Conservation (phyloP, 2,797 vertebrate genomes). For the Sebastiscus albofasciatus region DNA sequence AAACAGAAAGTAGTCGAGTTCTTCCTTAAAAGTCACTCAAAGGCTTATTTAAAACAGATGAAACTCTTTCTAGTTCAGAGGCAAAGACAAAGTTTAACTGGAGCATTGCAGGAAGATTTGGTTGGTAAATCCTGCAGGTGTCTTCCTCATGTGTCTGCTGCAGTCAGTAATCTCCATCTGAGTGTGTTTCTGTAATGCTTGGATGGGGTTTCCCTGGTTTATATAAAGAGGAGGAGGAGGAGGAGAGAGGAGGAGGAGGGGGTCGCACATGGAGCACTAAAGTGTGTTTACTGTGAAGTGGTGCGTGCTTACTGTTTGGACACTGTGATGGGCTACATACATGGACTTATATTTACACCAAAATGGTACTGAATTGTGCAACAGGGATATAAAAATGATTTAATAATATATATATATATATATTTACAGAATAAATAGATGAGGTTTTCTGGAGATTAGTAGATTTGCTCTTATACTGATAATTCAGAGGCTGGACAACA, state of each 20-base stretch:
- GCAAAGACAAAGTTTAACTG: neutral
- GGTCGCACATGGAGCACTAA: slow-evolving; percentile 20
- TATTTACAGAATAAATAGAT: neutral
- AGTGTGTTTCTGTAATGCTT: slow-evolving; percentile 62
- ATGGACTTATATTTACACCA: neutral
- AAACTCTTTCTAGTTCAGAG: neutral
- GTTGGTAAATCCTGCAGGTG: slow-evolving; percentile 32
- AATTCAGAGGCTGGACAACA: neutral
- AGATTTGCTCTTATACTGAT: neutral
- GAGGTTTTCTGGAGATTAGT: neutral
- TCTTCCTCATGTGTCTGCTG: slow-evolving; percentile 3
- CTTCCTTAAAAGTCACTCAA: neutral
- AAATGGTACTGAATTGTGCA: neutral
- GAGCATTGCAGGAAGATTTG: neutral
- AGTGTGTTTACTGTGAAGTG: neutral
- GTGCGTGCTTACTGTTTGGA: slow-evolving; percentile 1
- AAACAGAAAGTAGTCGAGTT: neutral
- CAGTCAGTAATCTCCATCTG: slow-evolving; percentile 30
- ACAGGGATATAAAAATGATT: neutral
- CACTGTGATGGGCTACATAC: neutral
- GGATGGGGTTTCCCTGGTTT: slow-evolving; percentile 85
- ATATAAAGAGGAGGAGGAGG: slow-evolving; percentile 78
- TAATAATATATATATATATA: no score
- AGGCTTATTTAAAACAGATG: neutral
- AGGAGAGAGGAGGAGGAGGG: slow-evolving; percentile 20